Conservation (phyloP, 2,888 invertebrate species). For the Anoplius nigerrimus region DNA sequence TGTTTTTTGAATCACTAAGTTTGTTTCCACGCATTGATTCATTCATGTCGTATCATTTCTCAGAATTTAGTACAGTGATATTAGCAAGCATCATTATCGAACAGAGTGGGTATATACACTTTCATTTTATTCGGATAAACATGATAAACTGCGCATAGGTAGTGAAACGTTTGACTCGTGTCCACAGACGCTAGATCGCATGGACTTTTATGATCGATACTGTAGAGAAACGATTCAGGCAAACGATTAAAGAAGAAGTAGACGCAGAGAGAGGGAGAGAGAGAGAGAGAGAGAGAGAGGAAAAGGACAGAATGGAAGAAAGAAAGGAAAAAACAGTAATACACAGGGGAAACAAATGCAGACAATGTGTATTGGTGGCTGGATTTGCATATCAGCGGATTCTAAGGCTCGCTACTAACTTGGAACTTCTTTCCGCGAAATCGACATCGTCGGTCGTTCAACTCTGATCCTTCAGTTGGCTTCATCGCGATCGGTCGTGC, state of each 20-base stretch:
- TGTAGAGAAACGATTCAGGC: slow-evolving; percentile 49
- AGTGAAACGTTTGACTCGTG: slow-evolving; percentile 30
- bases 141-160: slow-evolving; percentile 51
- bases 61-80: slow-evolving; percentile 52
- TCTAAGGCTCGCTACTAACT: slow-evolving; percentile 47
- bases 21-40: slow-evolving; percentile 60
- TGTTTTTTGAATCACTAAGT: slow-evolving; percentile 58
- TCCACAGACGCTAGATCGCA: slow-evolving; percentile 38
- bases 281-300: no score
- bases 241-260: slow-evolving; percentile 44
- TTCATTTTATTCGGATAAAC: slow-evolving; percentile 41
- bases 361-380: slow-evolving; percentile 82
- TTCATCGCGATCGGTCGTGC: slow-evolving; percentile 37
- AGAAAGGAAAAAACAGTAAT: slow-evolving; percentile 33
- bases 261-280: no score
- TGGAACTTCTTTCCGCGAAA: slow-evolving; percentile 41
- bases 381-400: slow-evolving; percentile 69
- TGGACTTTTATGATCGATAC: slow-evolving; percentile 42
- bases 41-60: slow-evolving; percentile 67
- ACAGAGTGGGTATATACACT: slow-evolving; percentile 36
- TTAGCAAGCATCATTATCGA: slow-evolving; percentile 47
- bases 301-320: no score
- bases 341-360: slow-evolving; percentile 75
- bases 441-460: background rate
- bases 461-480: slow-evolving; percentile 23